phyloP scores from a whole-genome alignment of 1,140 invertebrate genomes.

The Ephestia elutella region DNA sequence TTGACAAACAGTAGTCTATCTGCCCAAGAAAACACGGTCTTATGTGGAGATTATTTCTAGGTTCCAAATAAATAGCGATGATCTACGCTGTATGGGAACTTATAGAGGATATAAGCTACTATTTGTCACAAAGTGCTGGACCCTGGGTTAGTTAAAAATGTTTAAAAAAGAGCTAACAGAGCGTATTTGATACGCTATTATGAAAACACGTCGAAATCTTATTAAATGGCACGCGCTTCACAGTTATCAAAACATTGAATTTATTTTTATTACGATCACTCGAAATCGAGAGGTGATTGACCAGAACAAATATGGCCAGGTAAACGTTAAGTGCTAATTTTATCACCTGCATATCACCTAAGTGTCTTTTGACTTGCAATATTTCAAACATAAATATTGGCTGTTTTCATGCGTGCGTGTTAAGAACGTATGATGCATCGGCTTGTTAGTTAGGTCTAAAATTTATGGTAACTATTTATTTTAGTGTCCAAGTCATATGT shows the following conservation, averaged over 20 bases:
- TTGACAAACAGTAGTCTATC: too few relatives aligned
- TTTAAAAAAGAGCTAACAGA: too few relatives aligned
- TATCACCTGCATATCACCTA: constrained; percentile 36
- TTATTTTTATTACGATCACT: constrained; percentile 13
- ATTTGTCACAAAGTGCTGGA: too few relatives aligned
- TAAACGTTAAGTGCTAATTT: constrained; percentile 48
- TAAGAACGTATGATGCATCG: not conserved
- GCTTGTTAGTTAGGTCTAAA: not conserved
- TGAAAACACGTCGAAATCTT: not conserved
- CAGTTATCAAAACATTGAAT: constrained; percentile 2
- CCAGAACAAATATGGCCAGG: constrained; percentile 37
- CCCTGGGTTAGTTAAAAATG: too few relatives aligned
- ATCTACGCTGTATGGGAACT: too few relatives aligned
- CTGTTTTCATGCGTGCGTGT: not conserved
- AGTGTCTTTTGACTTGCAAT: constrained; percentile 26
- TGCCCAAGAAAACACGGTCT: too few relatives aligned
- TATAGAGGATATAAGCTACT: too few relatives aligned
- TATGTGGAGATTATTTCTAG: too few relatives aligned
- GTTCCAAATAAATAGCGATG: too few relatives aligned
- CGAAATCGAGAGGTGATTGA: constrained; percentile 31
- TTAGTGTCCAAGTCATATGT: not conserved
- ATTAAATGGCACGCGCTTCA: not conserved
- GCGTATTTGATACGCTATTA: too few relatives aligned
- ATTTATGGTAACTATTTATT: constrained; percentile 2
- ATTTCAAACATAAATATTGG: constrained; percentile 24